A percentile compares a stretch with the other conserved stretches of the same genome.
These are phyloP conservation scores for Wiebesia pumilae DNA, from an alignment of 1,140 invertebrate species.

Conservation along the genomic window DNA sequence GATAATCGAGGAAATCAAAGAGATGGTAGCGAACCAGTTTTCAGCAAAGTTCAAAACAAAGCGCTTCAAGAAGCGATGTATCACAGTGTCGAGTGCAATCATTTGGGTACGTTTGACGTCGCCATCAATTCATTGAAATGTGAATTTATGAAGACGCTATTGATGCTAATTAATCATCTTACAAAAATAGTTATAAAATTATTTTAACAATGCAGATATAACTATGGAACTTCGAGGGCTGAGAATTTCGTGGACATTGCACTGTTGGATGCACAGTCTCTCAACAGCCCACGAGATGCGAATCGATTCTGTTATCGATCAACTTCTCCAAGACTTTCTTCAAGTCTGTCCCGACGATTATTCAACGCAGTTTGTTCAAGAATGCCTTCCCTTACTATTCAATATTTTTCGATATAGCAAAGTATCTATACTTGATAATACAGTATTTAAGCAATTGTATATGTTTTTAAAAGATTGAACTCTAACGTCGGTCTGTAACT, in stretches of 20 bases:
- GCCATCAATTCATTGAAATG: neutral
- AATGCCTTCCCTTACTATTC: conserved; percentile 91
- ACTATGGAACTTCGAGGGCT: conserved; percentile 88
- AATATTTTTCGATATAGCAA: conserved; percentile 93
- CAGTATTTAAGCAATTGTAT: neutral
- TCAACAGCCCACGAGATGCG: conserved; percentile 88
- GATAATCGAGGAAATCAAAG: conserved; percentile 70
- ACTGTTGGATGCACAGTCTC: conserved; percentile 94
- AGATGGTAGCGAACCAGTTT: conserved; percentile 76
- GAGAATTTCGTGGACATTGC: conserved; percentile 91
- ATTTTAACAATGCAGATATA: conserved; percentile 79
- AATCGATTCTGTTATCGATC: conserved; percentile 90
- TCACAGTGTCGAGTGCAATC: conserved; percentile 91
- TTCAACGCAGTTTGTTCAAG: conserved; percentile 90
- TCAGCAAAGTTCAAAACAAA: conserved; percentile 89
- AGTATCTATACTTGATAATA: conserved; percentile 72
- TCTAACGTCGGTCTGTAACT: too few relatives aligned
- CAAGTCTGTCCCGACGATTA: conserved; percentile 90
- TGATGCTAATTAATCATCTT: neutral
- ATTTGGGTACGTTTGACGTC: conserved; percentile 79
- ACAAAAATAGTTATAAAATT: neutral
- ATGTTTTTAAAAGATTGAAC: neutral
- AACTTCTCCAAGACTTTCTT: conserved; percentile 91
- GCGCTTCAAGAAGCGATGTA: conserved; percentile 94
- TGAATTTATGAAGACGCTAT: neutral